phyloP scores from a whole-genome alignment of 2,797 vertebrate species.

The Myiotriccus ornatus region DNA sequence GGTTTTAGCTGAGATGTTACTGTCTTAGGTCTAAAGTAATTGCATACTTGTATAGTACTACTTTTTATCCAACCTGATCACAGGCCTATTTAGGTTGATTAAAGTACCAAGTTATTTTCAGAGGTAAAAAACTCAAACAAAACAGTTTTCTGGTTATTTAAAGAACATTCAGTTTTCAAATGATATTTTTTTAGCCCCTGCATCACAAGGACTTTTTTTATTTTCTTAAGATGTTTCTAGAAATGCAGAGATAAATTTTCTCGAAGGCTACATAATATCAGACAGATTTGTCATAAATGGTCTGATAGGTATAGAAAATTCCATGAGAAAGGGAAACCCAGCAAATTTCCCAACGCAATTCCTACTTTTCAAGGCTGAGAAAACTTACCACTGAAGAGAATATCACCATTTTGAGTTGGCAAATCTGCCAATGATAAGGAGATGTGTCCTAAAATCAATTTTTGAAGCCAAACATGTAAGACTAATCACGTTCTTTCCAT shows the following conservation, averaged over 20 bases:
- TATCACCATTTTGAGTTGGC: not conserved
- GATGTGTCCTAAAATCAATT: conserved; percentile 51
- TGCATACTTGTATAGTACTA: not conserved
- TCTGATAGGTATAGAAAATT: conserved; percentile 1
- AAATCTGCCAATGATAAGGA: conserved; percentile 17
- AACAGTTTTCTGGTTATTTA: not conserved
- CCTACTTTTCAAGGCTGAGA: not conserved
- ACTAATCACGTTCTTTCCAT: conserved; percentile 57
- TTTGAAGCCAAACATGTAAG: conserved; percentile 50
- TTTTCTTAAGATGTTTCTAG: not conserved
- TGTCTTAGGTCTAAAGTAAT: not conserved
- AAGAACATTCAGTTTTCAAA: not conserved
- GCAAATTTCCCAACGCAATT: not conserved
- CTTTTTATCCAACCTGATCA: not conserved
- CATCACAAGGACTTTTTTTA: not conserved
- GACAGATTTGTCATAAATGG: not conserved
- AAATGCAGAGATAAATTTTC: not conserved
- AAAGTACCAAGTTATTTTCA: not conserved
- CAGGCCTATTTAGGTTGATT: not conserved
- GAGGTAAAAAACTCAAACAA: not conserved
- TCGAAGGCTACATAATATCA: not conserved
- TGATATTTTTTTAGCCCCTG: not conserved
- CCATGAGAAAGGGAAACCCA: not conserved
- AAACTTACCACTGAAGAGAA: not conserved
- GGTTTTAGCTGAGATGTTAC: not conserved